Percentiles rank a stretch among this genome's conserved stretches.
Evolutionary conservation across 2,797 vertebrate species (phyloP).

Genomic region (Orientallactaga sibirica): DNA sequence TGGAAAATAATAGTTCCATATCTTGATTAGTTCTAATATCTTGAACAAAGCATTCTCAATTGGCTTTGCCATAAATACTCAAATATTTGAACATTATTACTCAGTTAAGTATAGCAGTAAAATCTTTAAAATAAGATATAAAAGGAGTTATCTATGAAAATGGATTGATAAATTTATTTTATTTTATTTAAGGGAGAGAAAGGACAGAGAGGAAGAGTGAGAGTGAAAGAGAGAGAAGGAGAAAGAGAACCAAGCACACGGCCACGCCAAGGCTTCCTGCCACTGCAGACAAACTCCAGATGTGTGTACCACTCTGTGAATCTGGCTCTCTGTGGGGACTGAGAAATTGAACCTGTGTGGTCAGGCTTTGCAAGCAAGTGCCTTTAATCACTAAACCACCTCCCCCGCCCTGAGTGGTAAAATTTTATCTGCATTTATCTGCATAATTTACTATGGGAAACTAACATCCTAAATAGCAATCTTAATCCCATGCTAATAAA

Average conservation of each 20-base stretch:
- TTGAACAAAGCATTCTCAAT: not conserved
- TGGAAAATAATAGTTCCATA: not conserved
- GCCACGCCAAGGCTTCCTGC: too few species aligned
- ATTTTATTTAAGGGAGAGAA: too few species aligned
- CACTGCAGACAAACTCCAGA: too few species aligned
- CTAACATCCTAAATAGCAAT: not conserved
- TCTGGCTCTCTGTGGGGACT: too few species aligned
- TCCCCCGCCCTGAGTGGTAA: not conserved
- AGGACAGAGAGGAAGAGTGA: too few species aligned
- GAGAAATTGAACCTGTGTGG: too few species aligned
- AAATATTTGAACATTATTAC: conserved; percentile 20
- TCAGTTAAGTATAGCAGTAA: not conserved
- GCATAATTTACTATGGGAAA: conserved; percentile 1
- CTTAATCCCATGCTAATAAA: conserved; percentile 29
- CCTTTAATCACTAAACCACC: too few species aligned
- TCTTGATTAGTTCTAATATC: not conserved
- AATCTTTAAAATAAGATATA: not conserved
- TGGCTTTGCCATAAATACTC: not conserved
- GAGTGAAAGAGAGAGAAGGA: too few species aligned
- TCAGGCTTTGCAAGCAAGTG: too few species aligned
- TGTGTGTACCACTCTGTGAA: too few species aligned
- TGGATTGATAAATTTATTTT: not conserved
- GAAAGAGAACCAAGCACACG: too few species aligned
- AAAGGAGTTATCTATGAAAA: conserved; percentile 6
- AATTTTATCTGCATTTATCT: not conserved